These are phyloP conservation scores for Macrobrachium nipponense DNA, from an alignment of 1,140 invertebrate genomes.

Conservation along the genomic window DNA sequence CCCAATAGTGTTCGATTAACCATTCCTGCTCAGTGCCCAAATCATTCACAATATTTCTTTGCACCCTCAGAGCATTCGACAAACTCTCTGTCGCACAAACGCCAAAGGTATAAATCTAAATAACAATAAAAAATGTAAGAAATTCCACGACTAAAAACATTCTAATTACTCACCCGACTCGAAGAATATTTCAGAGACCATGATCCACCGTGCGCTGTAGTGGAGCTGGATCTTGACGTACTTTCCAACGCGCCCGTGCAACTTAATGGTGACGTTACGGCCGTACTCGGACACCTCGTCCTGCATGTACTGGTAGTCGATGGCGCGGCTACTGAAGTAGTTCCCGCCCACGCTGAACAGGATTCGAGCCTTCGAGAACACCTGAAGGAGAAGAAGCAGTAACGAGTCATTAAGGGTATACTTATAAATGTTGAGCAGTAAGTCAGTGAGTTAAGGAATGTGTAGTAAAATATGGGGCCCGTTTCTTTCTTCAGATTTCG, in stretches of 20 bases:
- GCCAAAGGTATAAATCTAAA: too few relatives aligned
- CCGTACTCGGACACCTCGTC: constrained; percentile 80
- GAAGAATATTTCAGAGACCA: constrained; percentile 83
- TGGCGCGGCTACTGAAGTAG: constrained; percentile 74
- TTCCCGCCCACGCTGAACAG: constrained; percentile 78
- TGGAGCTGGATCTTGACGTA: constrained; percentile 79
- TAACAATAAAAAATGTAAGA: background rate
- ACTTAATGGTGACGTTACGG: constrained; percentile 79
- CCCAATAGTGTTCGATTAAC: too few relatives aligned
- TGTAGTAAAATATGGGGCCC: too few relatives aligned
- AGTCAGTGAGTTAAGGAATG: too few relatives aligned
- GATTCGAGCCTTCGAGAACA: constrained; percentile 78
- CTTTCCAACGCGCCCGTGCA: constrained; percentile 75
- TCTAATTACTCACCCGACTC: constrained; percentile 73
- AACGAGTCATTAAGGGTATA: background rate
- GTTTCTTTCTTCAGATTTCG: too few relatives aligned
- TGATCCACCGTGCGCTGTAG: constrained; percentile 82
- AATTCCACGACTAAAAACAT: background rate
- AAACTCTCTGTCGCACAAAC: background rate
- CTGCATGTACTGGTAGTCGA: constrained; percentile 79
- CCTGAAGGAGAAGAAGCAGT: constrained; percentile 68
- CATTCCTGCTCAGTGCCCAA: too few relatives aligned
- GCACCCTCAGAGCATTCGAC: too few relatives aligned
- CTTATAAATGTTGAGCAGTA: too few relatives aligned
- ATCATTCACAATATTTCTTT: too few relatives aligned